These are phyloP conservation scores for Astreopora myriophthalma DNA, from an alignment of 64 coral and sea anemone species.

Conservation along the genomic window DNA sequence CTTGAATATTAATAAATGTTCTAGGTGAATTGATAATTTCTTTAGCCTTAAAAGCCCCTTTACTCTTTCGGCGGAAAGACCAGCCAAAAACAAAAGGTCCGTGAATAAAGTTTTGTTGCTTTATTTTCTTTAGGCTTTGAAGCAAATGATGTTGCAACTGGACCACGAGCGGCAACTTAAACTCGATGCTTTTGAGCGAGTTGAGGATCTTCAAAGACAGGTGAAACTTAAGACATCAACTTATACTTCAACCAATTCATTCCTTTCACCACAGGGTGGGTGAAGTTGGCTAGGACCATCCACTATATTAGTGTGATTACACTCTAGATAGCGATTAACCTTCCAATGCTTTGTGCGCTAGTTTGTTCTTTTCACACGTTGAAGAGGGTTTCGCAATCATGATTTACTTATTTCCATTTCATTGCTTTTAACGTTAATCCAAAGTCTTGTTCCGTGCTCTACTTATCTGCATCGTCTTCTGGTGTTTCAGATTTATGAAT, in stretches of 20 bases:
- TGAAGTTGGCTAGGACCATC: too few relatives aligned
- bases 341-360: not conserved
- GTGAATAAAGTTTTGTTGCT: not conserved
- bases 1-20: too few relatives aligned
- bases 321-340: too few relatives aligned
- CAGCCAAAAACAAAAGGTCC: not conserved
- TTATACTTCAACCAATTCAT: not conserved
- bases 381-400: too few relatives aligned
- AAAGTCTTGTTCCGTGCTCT: too few relatives aligned
- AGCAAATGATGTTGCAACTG: conserved; percentile 87
- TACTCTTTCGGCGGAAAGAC: too few relatives aligned
- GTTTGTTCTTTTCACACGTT: not conserved
- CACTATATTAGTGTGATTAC: too few relatives aligned
- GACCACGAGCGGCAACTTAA: conserved; percentile 93
- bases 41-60: too few relatives aligned
- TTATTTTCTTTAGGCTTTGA: conserved; percentile 68
- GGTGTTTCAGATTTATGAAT: conserved; percentile 55
- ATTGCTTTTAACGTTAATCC: too few relatives aligned
- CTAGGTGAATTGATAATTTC: too few relatives aligned
- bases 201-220: conserved; percentile 95
- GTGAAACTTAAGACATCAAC: conserved; percentile 11
- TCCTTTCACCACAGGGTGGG: too few relatives aligned
- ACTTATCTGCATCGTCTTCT: not conserved
- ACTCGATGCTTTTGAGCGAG: conserved; percentile 93
- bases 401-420: too few relatives aligned